Percentiles rank a stretch among this genome's conserved stretches.
phyloP scores from a whole-genome alignment of 1,140 invertebrate genomes.

The Elysia chlorotica region DNA sequence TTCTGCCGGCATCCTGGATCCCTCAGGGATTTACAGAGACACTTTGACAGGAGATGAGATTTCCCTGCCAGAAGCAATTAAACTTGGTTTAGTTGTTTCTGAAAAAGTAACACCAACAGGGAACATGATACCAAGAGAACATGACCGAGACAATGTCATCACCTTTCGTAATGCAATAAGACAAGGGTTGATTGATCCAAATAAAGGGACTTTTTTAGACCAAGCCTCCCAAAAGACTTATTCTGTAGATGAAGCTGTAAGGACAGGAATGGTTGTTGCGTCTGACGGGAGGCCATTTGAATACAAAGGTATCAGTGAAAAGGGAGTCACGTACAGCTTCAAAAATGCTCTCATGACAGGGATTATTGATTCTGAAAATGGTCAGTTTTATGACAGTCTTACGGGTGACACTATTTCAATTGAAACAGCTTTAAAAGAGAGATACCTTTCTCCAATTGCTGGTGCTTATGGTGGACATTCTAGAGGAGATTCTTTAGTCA shows the following conservation, averaged over 20 bases:
- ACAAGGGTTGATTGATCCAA: conserved; percentile 77
- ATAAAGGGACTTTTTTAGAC: conserved; percentile 78
- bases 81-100: conserved; percentile 78
- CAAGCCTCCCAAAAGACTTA: conserved; percentile 75
- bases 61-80: conserved; percentile 77
- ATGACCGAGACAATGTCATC: neutral
- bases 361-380: conserved; percentile 44
- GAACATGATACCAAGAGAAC: conserved; percentile 11
- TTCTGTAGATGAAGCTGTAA: conserved; percentile 74
- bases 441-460: conserved; percentile 46
- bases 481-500: conserved; percentile 38
- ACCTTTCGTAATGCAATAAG: conserved; percentile 78
- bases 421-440: conserved; percentile 69
- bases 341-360: conserved; percentile 46
- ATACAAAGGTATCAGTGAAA: conserved; percentile 36
- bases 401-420: conserved; percentile 76
- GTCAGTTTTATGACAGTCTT: conserved; percentile 75
- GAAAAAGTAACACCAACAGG: conserved; percentile 69
- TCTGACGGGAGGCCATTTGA: conserved; percentile 68
- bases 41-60: conserved; percentile 78
- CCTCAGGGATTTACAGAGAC: conserved; percentile 67
- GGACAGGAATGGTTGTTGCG: conserved; percentile 77
- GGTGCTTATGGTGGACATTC: conserved; percentile 25
- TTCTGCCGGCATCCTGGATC: conserved; percentile 54
- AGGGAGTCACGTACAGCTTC: conserved; percentile 42